Evolutionary conservation across 2,113 vertebrate genomes (phyloP), one percentile per base, ranked within the genome.

Genomic region (Vanacampus margaritifer): DNA sequence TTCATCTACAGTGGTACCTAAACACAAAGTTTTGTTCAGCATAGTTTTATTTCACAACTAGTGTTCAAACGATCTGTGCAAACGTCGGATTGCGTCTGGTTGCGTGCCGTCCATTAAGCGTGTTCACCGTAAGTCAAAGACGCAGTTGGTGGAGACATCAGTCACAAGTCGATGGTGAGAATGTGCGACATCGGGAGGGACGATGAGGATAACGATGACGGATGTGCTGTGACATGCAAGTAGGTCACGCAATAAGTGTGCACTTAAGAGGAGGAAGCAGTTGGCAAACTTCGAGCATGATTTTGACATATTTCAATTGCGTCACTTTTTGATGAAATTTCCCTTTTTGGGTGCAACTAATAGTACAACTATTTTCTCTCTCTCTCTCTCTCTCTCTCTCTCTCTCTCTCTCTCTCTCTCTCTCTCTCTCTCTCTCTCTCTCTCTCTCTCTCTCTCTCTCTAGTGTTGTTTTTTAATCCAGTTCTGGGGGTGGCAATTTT

Each of bases 181-280:
- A 71, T 56, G 46, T 69, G 69, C n/a, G 3, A 72, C 67, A 74
- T 73, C 8, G 5, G 71, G 72, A 35, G 21, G 43, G 41, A 64
- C 46, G 9, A 46, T 24, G 39, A 62, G 6, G 48, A 51, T 10
- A 72, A 75, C 68, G 71, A 21, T 66, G 72, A 74, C 71, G 71
- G 60, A 79, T 74, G 28, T 21, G 64, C 50, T 69, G 71, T 81
- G 76, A 79, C 71, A 60, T 74, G 67, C 21, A 1, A 73, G 70
- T 67, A 72, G 75, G 58, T 80, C 69, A n/a, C 48, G 54, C 28
- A 65, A 69, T 46, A 76, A 72, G 65, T 73, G 69, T 69, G 78
- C 77, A 8, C 54, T 16, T 26, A 57, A 14, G 36, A 14, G 21
- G 12, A 61, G n/a, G 6, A 13, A 37, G n/a, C n/a, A n/a, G 58